These are phyloP conservation scores for Bombus waltoni DNA, from an alignment of 1,140 invertebrate species.

Conservation along the genomic window DNA sequence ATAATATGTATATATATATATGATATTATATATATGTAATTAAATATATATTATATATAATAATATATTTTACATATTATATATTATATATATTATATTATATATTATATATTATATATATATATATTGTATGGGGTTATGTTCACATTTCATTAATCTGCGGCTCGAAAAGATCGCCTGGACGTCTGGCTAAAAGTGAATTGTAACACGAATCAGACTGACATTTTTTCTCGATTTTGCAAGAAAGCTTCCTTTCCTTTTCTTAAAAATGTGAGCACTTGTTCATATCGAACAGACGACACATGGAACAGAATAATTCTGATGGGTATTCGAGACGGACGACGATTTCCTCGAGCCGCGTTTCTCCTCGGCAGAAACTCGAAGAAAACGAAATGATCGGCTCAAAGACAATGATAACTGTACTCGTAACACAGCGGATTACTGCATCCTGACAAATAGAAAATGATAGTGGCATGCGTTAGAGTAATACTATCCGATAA, in stretches of 20 bases:
- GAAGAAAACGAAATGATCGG: conserved; percentile 30
- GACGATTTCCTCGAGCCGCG: conserved; percentile 4
- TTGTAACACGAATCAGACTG: background rate
- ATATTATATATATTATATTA: conserved; percentile 26
- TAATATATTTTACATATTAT: too few species aligned
- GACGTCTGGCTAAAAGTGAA: background rate
- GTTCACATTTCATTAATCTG: conserved; percentile 46
- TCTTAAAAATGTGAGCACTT: background rate
- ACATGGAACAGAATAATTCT: conserved; percentile 2
- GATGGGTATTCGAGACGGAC: background rate
- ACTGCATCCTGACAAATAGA: conserved; percentile 36
- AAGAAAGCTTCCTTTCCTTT: background rate
- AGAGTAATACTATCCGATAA: conserved; percentile 41
- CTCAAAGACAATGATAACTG: conserved; percentile 19
- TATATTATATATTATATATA: conserved; percentile 48
- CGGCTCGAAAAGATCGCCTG: conserved; percentile 38
- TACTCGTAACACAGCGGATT: conserved; percentile 32
- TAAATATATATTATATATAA: conserved; percentile 40
- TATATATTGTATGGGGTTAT: conserved; percentile 72
- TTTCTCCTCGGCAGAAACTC: conserved; percentile 15
- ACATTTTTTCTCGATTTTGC: background rate
- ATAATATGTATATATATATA: conserved; percentile 68
- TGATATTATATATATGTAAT: conserved; percentile 50
- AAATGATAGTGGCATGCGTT: conserved; percentile 13
- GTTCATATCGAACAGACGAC: background rate